A percentile compares a stretch with the other conserved stretches of the same genome.
Conservation (phyloP, 2,888 invertebrate species). For the Conops quadrifasciatus region DNA sequence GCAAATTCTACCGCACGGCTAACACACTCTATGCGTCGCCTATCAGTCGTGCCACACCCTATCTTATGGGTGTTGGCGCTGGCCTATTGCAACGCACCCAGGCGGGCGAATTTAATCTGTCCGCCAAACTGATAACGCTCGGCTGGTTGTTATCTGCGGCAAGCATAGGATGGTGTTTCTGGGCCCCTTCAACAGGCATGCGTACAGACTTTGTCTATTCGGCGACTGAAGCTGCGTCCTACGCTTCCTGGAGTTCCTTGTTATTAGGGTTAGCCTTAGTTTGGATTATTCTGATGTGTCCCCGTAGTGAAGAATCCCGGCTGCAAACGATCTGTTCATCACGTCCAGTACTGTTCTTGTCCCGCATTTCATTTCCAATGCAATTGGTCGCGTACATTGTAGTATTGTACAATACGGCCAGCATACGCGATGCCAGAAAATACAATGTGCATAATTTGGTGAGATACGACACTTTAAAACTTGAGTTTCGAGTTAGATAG, state of each 20-base stretch:
- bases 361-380: constrained; percentile 73
- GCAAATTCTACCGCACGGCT: constrained; percentile 75
- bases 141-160: constrained; percentile 56
- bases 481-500: not conserved
- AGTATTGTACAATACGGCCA: constrained; percentile 73
- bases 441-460: constrained; percentile 71
- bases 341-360: constrained; percentile 70
- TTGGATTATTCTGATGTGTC: constrained; percentile 71
- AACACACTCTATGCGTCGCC: constrained; percentile 72
- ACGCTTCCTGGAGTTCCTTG: constrained; percentile 73
- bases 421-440: constrained; percentile 70
- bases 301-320: constrained; percentile 48
- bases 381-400: constrained; percentile 74
- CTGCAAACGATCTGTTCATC: constrained; percentile 66
- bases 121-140: constrained; percentile 63
- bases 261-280: constrained; percentile 70
- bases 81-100: constrained; percentile 67
- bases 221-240: constrained; percentile 71
- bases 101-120: constrained; percentile 57
- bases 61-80: constrained; percentile 72
- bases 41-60: constrained; percentile 73
- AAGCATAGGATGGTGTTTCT: constrained; percentile 67
- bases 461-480: constrained; percentile 52
- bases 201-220: constrained; percentile 71
- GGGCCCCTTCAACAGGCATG: constrained; percentile 71